Base-by-base conservation (phyloP, 1,140 invertebrate species). In the Heterodera carotae region DNA sequence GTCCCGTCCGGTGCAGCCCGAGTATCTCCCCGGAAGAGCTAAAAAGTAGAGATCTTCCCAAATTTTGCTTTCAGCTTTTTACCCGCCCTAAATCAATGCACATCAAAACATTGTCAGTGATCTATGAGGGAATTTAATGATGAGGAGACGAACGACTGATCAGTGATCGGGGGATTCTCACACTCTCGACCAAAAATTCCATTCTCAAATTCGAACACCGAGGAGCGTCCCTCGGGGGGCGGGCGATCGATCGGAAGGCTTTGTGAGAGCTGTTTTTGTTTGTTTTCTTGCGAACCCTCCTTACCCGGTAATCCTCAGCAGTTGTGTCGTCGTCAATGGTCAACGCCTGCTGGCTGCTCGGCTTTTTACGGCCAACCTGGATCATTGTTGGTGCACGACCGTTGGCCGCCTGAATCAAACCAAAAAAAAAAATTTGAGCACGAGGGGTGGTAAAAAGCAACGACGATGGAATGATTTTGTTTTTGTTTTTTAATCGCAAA, bases 281-380 rank as follows among this genome's bases (percentile, higher is more conserved):
- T 53, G 48, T 53, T 53, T 53, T 53, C 12, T 53, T 56, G 15
- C 22, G 25, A 27, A n/a, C n/a, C n/a, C n/a, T n/a, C n/a, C 62
- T 66, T 66, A 66, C 62, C 33, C 62, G 62, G 12, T 31, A 34
- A 25, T 66, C 62, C 25, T 66, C 62, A n/a, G n/a, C n/a, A n/a
- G n/a, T n/a, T n/a, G n/a, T n/a, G n/a, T n/a, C 25, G 62, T 22
- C 18, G 12, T 56, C 48, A 18, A 12, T 66, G 62, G 22, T 66
- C 29, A n/a, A 4, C 12, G 62, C 62, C 22, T 66, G 29, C n/a
- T n/a, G n/a, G n/a, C n/a, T n/a, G n/a, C 62, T 64, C 15, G 22
- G 12, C 34, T 75, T 75, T 48, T 36, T 75, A 31, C n/a, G 62
- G 60, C 74, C 74, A 34, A 75, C 74, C 60, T 75, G 74, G 34